Evolutionary conservation across 2,888 invertebrate genomes (phyloP), one percentile per base, ranked within the genome.

Genomic region (Graphium colonna): DNA sequence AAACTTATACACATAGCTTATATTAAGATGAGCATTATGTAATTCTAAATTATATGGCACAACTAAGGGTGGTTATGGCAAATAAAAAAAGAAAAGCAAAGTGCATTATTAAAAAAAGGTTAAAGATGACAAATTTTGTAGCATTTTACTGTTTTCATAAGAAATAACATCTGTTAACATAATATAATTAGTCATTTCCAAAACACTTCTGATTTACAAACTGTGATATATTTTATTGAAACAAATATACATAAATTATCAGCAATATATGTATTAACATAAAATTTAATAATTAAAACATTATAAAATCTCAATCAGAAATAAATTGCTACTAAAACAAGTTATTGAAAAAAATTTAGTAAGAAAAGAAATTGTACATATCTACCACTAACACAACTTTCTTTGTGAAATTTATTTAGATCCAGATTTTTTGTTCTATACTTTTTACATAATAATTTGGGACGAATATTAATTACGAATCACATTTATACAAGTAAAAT

Each of bases 41-140:
- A 12, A n/a, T 5, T 36, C 36, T 36, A 36, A 36, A 10, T 1
- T 33, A 9, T 16, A 17, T 15, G 12, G 33, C 13, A 36, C 28
- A 47, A 42, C 38, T 26, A 47, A 48, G 36, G 33, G 17, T 13
- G 39, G 26, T 47, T 52, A 48, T 21, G 33, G 72, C 71, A 75
- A 73, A 69, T 62, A 21, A 71, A 58, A 62, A 59, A 64, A 69
- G 65, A 70, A 60, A 70, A 69, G 70, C 71, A 56, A 52, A 62
- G 70, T 68, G 60, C 61, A 58, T 56, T 55, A 51, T 48, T 49
- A 40, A 51, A 47, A 49, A 43, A 46, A 42, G 28, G 9, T 44
- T 49, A 51, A 2, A n/a, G 49, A 50, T 47, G 57, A 56, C 41
- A 53, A 40, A 49, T 26, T 28, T 33, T 10, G 33, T 5, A 33